phyloP scores from a whole-genome alignment of 1,140 invertebrate species.

The Penaeus vannamei region DNA sequence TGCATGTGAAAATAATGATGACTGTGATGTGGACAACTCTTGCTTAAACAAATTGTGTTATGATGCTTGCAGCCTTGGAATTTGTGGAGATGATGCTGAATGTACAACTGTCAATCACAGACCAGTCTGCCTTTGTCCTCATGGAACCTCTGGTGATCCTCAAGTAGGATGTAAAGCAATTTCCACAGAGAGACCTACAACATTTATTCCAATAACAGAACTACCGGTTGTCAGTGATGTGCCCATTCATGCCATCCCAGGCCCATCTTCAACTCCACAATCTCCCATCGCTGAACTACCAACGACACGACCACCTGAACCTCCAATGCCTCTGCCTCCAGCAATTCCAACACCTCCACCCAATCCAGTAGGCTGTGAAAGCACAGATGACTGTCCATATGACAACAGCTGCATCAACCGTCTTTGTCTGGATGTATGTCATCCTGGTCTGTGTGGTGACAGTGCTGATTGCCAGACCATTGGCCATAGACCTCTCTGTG shows the following conservation, averaged over 20 bases:
- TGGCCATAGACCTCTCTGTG: constrained; percentile 82
- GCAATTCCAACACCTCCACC: constrained; percentile 69
- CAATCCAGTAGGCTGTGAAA: constrained; percentile 83
- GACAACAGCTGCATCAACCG: constrained; percentile 88
- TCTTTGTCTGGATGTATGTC: constrained; percentile 88
- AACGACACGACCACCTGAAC: constrained; percentile 78
- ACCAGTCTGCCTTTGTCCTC: constrained; percentile 60
- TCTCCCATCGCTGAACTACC: constrained; percentile 81
- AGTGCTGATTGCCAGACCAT: constrained; percentile 88
- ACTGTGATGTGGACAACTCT: constrained; percentile 57
- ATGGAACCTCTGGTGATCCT: constrained; percentile 66
- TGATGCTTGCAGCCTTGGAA: constrained; percentile 82
- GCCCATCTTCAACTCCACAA: constrained; percentile 84
- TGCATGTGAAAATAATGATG: constrained; percentile 66
- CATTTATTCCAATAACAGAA: constrained; percentile 53
- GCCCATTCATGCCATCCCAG: constrained; percentile 75
- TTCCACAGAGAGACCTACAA: constrained; percentile 68
- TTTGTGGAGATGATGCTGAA: constrained; percentile 72
- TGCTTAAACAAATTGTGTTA: constrained; percentile 74
- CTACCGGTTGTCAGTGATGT: constrained; percentile 70
- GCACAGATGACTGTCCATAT: constrained; percentile 88
- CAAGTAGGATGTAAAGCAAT: constrained; percentile 69
- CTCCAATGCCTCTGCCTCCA: constrained; percentile 69
- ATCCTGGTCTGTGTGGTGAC: constrained; percentile 81
- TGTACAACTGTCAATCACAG: constrained; percentile 68